Percentiles rank a stretch among this genome's conserved stretches.
Evolutionary conservation across 2,797 vertebrate genomes (phyloP).

Genomic region (Acanthornis magna): DNA sequence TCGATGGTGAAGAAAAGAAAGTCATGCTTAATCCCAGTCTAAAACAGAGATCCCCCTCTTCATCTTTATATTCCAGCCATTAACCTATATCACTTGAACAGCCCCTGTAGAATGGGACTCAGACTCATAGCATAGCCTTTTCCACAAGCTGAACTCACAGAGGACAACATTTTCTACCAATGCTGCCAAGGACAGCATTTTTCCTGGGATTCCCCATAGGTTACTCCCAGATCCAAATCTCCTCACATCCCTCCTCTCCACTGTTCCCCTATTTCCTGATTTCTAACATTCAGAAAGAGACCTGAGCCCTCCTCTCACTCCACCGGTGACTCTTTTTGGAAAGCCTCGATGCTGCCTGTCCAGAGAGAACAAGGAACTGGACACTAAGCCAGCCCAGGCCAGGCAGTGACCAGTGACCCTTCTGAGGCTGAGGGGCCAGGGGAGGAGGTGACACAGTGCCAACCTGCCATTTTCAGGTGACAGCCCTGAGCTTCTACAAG

Average conservation of each 20-base stretch:
- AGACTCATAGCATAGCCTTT: fast-evolving
- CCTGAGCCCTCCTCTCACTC: neutral
- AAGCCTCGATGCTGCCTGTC: neutral
- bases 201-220: neutral
- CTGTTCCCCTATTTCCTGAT: neutral
- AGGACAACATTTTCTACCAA: neutral
- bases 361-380: neutral
- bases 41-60: neutral
- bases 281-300: neutral
- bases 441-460: neutral
- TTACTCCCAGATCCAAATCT: neutral
- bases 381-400: neutral
- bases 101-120: neutral
- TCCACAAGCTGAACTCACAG: neutral
- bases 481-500: neutral
- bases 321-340: neutral
- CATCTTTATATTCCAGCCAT: neutral
- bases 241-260: neutral
- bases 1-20: neutral
- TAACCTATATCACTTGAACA: neutral
- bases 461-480: neutral
- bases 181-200: neutral
- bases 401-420: neutral
- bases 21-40: neutral
- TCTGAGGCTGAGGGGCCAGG: neutral